phyloP scores from a whole-genome alignment of 2,797 vertebrate genomes.

The Sebastes steindachneri region DNA sequence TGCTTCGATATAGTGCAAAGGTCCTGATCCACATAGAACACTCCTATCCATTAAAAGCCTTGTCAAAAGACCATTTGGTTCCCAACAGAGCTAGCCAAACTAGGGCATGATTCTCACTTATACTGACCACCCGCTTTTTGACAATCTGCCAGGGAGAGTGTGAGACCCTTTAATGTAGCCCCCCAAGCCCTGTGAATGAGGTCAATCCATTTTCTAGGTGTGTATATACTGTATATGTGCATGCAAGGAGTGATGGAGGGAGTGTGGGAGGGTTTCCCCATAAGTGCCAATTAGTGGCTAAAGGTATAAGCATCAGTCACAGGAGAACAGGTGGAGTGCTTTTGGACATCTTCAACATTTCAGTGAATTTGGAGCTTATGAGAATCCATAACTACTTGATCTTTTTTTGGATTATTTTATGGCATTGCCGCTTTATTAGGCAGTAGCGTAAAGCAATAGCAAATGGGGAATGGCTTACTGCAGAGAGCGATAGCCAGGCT shows the following conservation, averaged over 20 bases:
- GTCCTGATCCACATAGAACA: constrained; percentile 67
- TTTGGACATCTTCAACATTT: constrained; percentile 46
- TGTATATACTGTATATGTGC: constrained; percentile 31
- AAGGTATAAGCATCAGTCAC: constrained; percentile 61
- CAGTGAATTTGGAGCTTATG: constrained; percentile 56
- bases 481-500: constrained; percentile 37
- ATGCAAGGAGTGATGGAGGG: constrained; percentile 41
- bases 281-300: constrained; percentile 71
- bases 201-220: constrained; percentile 69
- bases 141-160: constrained; percentile 70
- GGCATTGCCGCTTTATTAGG: constrained; percentile 56
- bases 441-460: constrained; percentile 32
- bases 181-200: constrained; percentile 72
- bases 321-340: constrained; percentile 57
- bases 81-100: constrained; percentile 75
- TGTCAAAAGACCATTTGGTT: constrained; percentile 69
- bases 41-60: constrained; percentile 73
- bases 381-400: constrained; percentile 67
- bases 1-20: constrained; percentile 49
- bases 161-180: constrained; percentile 75
- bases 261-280: constrained; percentile 63
- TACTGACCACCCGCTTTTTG: constrained; percentile 74
- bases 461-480: constrained; percentile 45
- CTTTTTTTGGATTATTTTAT: constrained; percentile 67
- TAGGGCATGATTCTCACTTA: constrained; percentile 82